A percentile compares a stretch with the other conserved stretches of the same genome.
Conservation (phyloP, 2,113 vertebrate species). For the Baryphthengus martii region DNA sequence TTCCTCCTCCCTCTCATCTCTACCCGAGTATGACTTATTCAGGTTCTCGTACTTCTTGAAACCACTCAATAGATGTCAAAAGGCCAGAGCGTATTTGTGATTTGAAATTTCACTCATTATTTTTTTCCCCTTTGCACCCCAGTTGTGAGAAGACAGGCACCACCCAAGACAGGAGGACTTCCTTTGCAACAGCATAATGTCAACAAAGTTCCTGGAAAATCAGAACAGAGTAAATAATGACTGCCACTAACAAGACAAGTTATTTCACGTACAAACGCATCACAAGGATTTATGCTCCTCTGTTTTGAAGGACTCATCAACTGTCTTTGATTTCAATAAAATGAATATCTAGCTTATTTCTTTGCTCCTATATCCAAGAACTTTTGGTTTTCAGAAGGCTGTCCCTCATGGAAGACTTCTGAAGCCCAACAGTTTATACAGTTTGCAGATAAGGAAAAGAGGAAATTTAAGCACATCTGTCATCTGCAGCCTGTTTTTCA, state of each 20-base stretch:
- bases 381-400: not conserved
- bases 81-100: not conserved
- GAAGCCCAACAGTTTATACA: not conserved
- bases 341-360: not conserved
- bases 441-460: not conserved
- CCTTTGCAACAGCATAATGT: not conserved
- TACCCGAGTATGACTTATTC: not conserved
- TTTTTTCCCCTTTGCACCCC: not conserved
- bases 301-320: not conserved
- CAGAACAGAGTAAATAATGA: not conserved
- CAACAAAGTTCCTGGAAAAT: conserved; percentile 7
- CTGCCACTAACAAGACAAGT: not conserved
- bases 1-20: not conserved
- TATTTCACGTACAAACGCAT: not conserved
- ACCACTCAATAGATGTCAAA: not conserved
- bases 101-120: not conserved
- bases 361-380: not conserved
- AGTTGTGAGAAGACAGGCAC: not conserved
- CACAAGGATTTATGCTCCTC: not conserved
- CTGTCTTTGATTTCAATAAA: not conserved
- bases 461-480: not conserved
- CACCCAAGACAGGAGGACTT: not conserved
- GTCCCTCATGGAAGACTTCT: not conserved
- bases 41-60: not conserved
- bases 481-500: not conserved